Percentiles rank a stretch among this genome's conserved stretches.
phyloP scores from a whole-genome alignment of 2,888 invertebrate genomes.

The Merodon equestris region DNA sequence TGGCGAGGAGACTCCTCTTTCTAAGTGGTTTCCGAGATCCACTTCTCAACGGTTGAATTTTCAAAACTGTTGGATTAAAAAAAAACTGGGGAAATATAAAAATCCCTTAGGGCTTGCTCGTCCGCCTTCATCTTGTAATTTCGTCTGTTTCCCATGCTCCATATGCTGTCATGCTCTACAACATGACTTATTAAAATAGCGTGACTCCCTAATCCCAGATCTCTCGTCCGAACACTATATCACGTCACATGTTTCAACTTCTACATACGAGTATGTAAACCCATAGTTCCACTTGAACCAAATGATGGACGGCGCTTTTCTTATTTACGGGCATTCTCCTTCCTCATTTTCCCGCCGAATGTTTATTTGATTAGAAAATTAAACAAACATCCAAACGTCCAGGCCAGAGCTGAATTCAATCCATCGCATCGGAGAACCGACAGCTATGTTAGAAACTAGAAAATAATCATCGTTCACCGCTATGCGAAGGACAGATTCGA shows the following conservation, averaged over 20 bases:
- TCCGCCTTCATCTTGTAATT: slow-evolving; percentile 20
- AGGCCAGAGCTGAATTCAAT: slow-evolving; percentile 38
- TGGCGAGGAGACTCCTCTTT: no score
- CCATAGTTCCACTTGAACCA: slow-evolving; percentile 38
- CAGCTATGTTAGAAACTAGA: slow-evolving; percentile 10
- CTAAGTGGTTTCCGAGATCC: no score
- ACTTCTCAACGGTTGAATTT: no score
- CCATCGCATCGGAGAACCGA: slow-evolving; percentile 51
- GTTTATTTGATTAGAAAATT: slow-evolving; percentile 57
- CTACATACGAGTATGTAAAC: no score
- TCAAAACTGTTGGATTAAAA: no score
- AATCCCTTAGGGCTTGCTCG: no score
- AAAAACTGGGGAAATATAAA: no score
- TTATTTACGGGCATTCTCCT: not conserved
- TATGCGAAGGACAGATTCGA: slow-evolving; percentile 45
- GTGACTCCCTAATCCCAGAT: slow-evolving; percentile 64
- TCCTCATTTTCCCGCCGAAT: slow-evolving; percentile 25
- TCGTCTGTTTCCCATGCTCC: slow-evolving; percentile 40
- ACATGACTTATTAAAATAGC: slow-evolving; percentile 69
- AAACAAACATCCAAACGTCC: slow-evolving; percentile 46
- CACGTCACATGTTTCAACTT: no score
- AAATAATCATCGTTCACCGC: slow-evolving; percentile 55
- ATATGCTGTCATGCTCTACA: slow-evolving; percentile 52
- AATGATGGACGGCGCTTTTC: slow-evolving; percentile 41
- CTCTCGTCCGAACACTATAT: slow-evolving; percentile 56